Evolutionary conservation across 92 coral and sea anemone genomes (phyloP).

Genomic region (Blastomussa wellsi): DNA sequence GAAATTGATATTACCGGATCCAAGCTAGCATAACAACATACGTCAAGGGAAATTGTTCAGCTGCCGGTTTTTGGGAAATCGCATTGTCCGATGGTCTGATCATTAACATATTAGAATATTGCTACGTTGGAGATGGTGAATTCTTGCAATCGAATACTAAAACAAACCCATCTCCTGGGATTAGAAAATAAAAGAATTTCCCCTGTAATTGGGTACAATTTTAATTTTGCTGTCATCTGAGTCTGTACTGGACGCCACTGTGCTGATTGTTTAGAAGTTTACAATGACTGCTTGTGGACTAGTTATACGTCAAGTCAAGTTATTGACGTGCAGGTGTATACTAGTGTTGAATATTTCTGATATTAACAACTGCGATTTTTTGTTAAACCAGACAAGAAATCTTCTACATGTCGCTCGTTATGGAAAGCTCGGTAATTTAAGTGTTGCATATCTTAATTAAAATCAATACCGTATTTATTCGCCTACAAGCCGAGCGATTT

Average conservation of each 20-base stretch:
- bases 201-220: neutral
- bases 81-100: neutral
- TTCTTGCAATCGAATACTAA: neutral
- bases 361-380: neutral
- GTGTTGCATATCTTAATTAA: too few species aligned
- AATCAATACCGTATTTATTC: too few species aligned
- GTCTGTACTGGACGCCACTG: neutral
- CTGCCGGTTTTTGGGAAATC: neutral
- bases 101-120: neutral
- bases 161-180: neutral
- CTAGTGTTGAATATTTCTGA: neutral
- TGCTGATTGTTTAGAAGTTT: neutral
- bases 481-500: too few species aligned
- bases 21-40: slow-evolving; percentile 1
- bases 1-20: neutral
- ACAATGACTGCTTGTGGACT: neutral
- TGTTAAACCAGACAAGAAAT: neutral
- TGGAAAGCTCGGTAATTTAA: too few species aligned
- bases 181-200: neutral
- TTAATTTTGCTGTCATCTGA: neutral
- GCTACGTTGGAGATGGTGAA: neutral
- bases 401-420: too few species aligned
- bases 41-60: slow-evolving; percentile 2
- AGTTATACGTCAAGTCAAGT: neutral
- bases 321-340: neutral